A percentile compares a stretch with the other conserved stretches of the same genome.
phyloP scores from a whole-genome alignment of 2,797 vertebrate genomes.

The Pseudotriccus pelzelni region DNA sequence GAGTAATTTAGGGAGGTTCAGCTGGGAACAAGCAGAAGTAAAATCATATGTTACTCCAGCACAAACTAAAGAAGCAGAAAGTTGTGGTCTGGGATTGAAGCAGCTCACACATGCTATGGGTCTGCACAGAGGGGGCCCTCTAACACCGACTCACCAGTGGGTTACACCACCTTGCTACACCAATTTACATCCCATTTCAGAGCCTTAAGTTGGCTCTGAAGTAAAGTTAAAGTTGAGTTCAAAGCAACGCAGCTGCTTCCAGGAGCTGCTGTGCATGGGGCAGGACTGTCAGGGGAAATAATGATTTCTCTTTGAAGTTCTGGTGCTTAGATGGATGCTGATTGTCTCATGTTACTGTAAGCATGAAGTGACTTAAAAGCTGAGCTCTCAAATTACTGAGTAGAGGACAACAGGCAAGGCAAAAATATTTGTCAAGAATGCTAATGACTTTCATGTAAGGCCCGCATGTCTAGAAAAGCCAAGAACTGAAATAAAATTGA shows the following conservation, averaged over 20 bases:
- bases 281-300: conserved; percentile 28
- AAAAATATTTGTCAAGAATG: conserved; percentile 31
- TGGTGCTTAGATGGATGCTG: conserved; percentile 61
- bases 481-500: not conserved
- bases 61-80: not conserved
- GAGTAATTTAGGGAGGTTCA: not conserved
- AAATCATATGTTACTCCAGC: not conserved
- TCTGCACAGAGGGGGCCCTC: not conserved
- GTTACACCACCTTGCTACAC: conserved; percentile 49
- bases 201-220: conserved; percentile 26
- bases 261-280: conserved; percentile 29
- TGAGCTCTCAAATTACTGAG: not conserved
- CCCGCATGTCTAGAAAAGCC: not conserved
- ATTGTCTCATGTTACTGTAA: conserved; percentile 66
- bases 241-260: conserved; percentile 65
- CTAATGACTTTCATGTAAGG: not conserved
- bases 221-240: conserved; percentile 65
- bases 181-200: conserved; percentile 53
- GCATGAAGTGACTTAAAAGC: conserved; percentile 49
- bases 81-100: not conserved
- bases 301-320: conserved; percentile 67
- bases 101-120: not conserved
- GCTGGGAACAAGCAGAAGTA: not conserved
- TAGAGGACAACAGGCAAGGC: not conserved
- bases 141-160: conserved; percentile 19